Evolutionary conservation across 2,797 vertebrate genomes (phyloP), one percentile per base, ranked within the genome.

Genomic region (Spinus pinus): DNA sequence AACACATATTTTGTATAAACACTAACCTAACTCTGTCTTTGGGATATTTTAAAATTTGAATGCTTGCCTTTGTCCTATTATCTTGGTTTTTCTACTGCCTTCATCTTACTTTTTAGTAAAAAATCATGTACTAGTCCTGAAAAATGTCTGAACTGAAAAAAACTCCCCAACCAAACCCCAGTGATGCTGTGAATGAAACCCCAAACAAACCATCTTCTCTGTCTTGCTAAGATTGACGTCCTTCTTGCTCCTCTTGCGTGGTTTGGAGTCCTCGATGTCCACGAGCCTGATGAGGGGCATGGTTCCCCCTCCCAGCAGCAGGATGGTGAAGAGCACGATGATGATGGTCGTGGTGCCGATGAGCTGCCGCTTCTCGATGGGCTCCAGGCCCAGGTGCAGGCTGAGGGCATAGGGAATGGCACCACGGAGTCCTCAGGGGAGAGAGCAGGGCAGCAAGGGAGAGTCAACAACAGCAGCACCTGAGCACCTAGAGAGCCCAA

Each of bases 191-290:
- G 27, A 71, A 27, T 7, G 31, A 83, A 73, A 30, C 7, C 33
- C 25, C 47, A 37, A 56, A 95, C 98, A 16, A 37, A 99, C 99
- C 99, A 99, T 99, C 97, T 99, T 99, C 96, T 99, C 97, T 0
- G 99, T 99, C 98, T 99, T 99, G 98, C 99, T 99, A 74, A 99
- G 99, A 85, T 99, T 99, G 88, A 99, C 89, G 5, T 99, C 99
- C 96, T 99, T 99, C 98, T 98, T 99, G 98, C 72, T 99, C 90
- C 98, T 98, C 83, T 98, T 98, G 25, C 98, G 98, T 0, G 98
- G 98, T 65, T 98, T 98, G 96, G 98, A 98, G 1, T 99, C 99
- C 96, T 99, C 99, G 4, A 99, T 99, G 97, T 99, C 99, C 97
- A 99, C 98, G 35, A 99, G 97, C 83, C 99, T 98, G 94, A 99